Evolutionary conservation across 1,140 invertebrate genomes (phyloP).

Genomic region (Fopius arisanus): DNA sequence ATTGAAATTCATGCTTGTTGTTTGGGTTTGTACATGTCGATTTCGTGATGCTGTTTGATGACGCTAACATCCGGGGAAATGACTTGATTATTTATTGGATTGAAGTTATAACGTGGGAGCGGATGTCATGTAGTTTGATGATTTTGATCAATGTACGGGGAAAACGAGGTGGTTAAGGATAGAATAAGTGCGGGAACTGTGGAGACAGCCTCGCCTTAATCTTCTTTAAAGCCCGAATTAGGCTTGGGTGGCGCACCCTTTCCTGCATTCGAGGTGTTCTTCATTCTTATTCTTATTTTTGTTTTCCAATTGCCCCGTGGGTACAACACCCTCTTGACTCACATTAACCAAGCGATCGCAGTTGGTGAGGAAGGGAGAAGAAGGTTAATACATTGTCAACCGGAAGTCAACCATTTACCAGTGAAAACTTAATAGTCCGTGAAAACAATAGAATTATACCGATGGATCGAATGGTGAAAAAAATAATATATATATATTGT

Average conservation of each 20-base stretch:
- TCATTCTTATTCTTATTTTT: constrained; percentile 29
- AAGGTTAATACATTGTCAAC: constrained; percentile 45
- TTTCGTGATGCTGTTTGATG: neutral
- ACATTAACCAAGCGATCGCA: neutral
- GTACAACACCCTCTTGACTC: neutral
- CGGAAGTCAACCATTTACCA: constrained; percentile 60
- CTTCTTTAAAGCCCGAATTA: constrained; percentile 60
- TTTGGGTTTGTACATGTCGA: neutral
- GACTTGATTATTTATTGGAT: neutral
- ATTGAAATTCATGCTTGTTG: neutral
- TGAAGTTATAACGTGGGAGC: neutral
- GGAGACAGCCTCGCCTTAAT: constrained; percentile 57
- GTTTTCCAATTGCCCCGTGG: constrained; percentile 32
- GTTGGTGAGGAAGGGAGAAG: neutral
- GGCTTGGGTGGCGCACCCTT: constrained; percentile 58
- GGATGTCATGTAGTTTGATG: neutral
- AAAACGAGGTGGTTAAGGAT: neutral
- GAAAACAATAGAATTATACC: constrained; percentile 66
- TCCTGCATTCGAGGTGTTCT: constrained; percentile 63
- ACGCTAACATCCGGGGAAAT: neutral
- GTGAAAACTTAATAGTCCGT: constrained; percentile 64
- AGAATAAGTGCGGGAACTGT: neutral
- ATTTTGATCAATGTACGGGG: neutral
- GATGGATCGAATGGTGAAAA: constrained; percentile 56
- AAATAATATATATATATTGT: constrained; percentile 38